These are phyloP conservation scores for Anniella stebbinsi DNA, from an alignment of 2,797 vertebrate genomes.

Conservation along the genomic window DNA sequence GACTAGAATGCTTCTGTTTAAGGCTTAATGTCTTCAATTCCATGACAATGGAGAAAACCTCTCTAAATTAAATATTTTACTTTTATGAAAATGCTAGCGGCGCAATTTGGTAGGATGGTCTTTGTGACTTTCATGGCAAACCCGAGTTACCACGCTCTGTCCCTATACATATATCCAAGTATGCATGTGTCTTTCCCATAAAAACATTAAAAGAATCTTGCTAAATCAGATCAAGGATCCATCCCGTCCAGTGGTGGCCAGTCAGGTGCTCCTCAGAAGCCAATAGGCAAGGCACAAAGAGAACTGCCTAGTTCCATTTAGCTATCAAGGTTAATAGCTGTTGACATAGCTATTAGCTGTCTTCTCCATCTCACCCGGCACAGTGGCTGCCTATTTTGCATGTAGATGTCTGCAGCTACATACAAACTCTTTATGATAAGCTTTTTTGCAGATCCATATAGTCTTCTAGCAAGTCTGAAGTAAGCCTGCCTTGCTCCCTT, in stretches of 20 bases:
- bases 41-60: not conserved
- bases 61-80: not conserved
- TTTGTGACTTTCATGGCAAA: not conserved
- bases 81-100: not conserved
- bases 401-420: not conserved
- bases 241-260: not conserved
- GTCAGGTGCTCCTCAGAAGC: not conserved
- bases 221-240: no score
- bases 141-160: not conserved
- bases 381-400: not conserved
- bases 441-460: no score
- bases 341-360: not conserved
- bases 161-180: no score
- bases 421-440: not conserved
- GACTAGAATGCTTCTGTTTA: not conserved
- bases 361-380: not conserved
- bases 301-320: not conserved
- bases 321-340: not conserved
- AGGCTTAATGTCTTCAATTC: not conserved
- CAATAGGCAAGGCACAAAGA: not conserved
- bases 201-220: not conserved
- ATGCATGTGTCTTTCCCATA: not conserved
- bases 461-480: not conserved
- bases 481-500: not conserved
- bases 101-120: not conserved